Evolutionary conservation across 92 coral and sea anemone genomes (phyloP).

Genomic region (Epizoanthus stellaris): DNA sequence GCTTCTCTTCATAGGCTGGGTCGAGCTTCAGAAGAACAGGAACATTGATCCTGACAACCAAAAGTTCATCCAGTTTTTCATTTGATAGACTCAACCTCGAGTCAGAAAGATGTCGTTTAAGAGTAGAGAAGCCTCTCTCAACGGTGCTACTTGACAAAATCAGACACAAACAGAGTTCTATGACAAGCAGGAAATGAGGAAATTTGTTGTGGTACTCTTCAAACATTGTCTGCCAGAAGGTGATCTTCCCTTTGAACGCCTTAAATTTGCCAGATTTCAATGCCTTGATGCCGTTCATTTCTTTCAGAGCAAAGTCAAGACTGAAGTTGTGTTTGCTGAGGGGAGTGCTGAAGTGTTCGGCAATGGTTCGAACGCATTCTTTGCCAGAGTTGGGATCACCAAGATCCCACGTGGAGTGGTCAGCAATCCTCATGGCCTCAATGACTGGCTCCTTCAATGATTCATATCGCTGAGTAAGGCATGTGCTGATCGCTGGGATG

Average conservation of each 20-base stretch:
- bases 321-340: conserved; percentile 32
- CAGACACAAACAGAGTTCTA: conserved; percentile 54
- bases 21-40: conserved; percentile 51
- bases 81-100: conserved; percentile 40
- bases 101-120: conserved; percentile 49
- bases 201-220: conserved; percentile 22
- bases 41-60: conserved; percentile 44
- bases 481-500: conserved; percentile 46
- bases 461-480: not conserved
- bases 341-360: conserved; percentile 42
- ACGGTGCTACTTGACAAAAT: conserved; percentile 51
- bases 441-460: conserved; percentile 44
- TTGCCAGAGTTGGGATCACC: conserved; percentile 33
- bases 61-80: conserved; percentile 44
- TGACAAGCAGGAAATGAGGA: conserved; percentile 45
- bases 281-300: conserved; percentile 30
- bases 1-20: conserved; percentile 49
- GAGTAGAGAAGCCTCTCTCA: conserved; percentile 47
- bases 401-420: conserved; percentile 42
- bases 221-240: conserved; percentile 45
- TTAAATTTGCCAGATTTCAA: conserved; percentile 43
- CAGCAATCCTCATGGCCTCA: conserved; percentile 20
- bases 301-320: conserved; percentile 45
- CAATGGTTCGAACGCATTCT: conserved; percentile 27
- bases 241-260: conserved; percentile 31